These are phyloP conservation scores for Dicrostonyx torquatus DNA, from an alignment of 2,797 vertebrate species.

Conservation along the genomic window DNA sequence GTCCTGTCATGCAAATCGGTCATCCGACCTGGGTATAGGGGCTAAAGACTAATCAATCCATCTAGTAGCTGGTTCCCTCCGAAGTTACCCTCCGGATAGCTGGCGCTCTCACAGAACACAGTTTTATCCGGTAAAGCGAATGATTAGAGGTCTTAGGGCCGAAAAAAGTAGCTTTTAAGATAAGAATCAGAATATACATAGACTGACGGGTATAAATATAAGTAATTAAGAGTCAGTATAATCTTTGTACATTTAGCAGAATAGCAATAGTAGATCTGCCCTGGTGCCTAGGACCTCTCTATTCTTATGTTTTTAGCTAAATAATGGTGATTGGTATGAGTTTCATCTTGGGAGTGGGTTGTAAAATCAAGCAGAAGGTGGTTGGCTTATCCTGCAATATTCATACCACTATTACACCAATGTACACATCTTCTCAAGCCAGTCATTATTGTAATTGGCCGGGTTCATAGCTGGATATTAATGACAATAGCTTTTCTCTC, in stretches of 20 bases:
- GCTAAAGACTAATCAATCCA: too few species aligned
- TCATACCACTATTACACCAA: not conserved
- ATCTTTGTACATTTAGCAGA: not conserved
- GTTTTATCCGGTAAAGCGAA: too few species aligned
- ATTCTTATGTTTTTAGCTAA: not conserved
- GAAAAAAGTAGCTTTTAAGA: not conserved
- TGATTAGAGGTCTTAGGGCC: too few species aligned
- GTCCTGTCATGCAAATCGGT: too few species aligned
- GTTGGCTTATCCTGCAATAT: not conserved
- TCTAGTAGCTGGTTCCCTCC: too few species aligned
- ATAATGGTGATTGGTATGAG: not conserved
- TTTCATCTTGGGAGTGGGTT: not conserved
- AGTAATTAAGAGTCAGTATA: not conserved
- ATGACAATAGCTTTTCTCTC: not conserved
- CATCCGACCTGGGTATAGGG: too few species aligned
- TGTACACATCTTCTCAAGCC: not conserved
- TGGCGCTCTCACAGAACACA: too few species aligned
- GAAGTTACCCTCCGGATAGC: too few species aligned
- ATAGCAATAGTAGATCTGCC: not conserved
- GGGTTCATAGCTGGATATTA: not conserved
- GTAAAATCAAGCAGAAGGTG: not conserved
- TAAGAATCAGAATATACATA: too few species aligned
- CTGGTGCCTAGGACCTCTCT: too few species aligned
- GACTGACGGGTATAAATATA: not conserved
- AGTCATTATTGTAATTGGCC: not conserved